Base-by-base conservation (phyloP, 1,140 invertebrate species). In the Riptortus pedestris region DNA sequence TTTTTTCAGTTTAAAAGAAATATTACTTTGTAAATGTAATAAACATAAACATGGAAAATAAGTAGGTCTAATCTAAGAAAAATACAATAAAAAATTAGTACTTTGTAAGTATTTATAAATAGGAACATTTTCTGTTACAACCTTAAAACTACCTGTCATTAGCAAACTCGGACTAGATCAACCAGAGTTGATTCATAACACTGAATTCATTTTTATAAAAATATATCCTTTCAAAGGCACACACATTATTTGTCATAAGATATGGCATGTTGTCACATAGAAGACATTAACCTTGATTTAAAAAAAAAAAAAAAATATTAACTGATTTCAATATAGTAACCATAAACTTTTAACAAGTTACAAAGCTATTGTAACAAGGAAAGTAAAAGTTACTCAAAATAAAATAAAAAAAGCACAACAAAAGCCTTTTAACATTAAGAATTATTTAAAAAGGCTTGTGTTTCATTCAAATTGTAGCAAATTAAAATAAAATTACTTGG, bases 91-190 rank as follows among this genome's bases (percentile, higher is more conserved):
- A n/a, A n/a, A n/a, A n/a, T n/a, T n/a, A n/a, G n/a, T n/a, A n/a
- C n/a, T n/a, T n/a, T n/a, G n/a, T n/a, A n/a, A 67, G 62, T 48
- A 22, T 38, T 38, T 7, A 7, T 38, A 38, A 38, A 38, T 38
- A 38, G 31, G 31, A 38, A 38, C 31, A 5, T 38, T 38, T 5
- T 38, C 31, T 38, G 31, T 38, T 38, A 38, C 31, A 38, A 38
- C 14, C 31, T 38, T 38, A 38, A 38, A 7, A 5, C 31, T 38
- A 38, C 5, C 14, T 38, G 31, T 38, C 31, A 38, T 5, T 38
- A 38, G 14, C 5, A 38, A 38, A 7, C 5, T 38, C 14, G 14
- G 31, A 38, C 31, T 38, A 38, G 31, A 7, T 38, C 31, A 38
- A 38, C 31, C 5, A 14, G 14, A 38, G 31, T 38, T 38, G 31